Evolutionary conservation across 1,140 invertebrate genomes (phyloP).

Genomic region (Nasonia longicornis): DNA sequence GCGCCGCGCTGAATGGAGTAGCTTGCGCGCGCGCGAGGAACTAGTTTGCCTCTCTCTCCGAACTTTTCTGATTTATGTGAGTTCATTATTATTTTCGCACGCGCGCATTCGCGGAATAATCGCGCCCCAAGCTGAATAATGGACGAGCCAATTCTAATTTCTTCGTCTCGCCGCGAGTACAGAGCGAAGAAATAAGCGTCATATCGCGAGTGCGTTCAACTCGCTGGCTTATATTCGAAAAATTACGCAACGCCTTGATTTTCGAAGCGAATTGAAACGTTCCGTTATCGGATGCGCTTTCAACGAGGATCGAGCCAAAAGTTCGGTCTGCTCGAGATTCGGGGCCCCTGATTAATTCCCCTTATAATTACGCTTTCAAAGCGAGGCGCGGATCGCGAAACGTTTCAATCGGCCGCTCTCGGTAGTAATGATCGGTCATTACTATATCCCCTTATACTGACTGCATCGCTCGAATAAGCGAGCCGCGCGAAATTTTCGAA

Average conservation of each 20-base stretch:
- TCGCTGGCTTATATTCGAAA: neutral
- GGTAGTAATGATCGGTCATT: constrained; percentile 33
- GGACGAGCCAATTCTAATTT: constrained; percentile 44
- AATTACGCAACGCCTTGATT: neutral
- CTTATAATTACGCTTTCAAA: constrained; percentile 39
- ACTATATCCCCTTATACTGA: constrained; percentile 11
- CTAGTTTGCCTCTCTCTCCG: constrained; percentile 56
- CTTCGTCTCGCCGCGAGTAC: constrained; percentile 10
- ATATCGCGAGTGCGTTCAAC: neutral
- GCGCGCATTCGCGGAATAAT: constrained; percentile 56
- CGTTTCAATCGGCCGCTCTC: constrained; percentile 34
- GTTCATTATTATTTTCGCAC: constrained; percentile 67
- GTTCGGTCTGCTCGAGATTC: neutral
- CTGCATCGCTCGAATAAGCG: no score
- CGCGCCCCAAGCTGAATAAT: constrained; percentile 46
- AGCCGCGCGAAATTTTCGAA: constrained; percentile 25
- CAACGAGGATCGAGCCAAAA: neutral
- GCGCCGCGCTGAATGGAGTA: constrained; percentile 55
- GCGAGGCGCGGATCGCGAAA: neutral
- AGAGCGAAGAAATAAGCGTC: neutral
- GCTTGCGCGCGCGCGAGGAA: constrained; percentile 49
- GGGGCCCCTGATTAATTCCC: constrained; percentile 36
- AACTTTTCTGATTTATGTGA: constrained; percentile 67
- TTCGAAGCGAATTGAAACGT: no score
- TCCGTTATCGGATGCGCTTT: no score